Base-by-base conservation (phyloP, 2,888 invertebrate genomes). In the Tolmerus cingulatus region DNA sequence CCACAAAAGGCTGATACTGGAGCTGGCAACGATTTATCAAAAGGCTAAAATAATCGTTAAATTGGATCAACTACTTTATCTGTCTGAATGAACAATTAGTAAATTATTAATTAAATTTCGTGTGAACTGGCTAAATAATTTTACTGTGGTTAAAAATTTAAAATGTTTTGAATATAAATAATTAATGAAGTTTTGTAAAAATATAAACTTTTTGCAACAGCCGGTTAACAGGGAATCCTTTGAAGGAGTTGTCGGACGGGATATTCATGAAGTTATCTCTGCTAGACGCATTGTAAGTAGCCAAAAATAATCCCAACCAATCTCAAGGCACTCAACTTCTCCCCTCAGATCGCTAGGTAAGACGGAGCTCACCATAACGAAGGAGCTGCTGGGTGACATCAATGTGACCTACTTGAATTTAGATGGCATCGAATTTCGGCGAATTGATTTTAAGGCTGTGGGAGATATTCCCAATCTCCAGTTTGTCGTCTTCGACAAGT, bases 401-500 rank as follows among this genome's bases (percentile, higher is more conserved):
- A 92, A 92, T 89, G 90, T 92, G 34, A 91, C 92, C 2, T 92
- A 92, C 88, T 89, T 93, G 66, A 93, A 94, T 89, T 90, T 95
- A 37, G 93, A 94, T 86, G 94, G 93, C 4, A 94, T 95, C 30
- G 93, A 94, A 84, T 92, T 94, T 87, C 34, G 81, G n/a, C 57
- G 66, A 14, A 93, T 94, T 12, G 93, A 94, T 82, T 93, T 94
- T 74, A 91, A 92, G 34, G 92, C 94, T 43, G 94, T 95, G 87
- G 91, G 92, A 51, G 89, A 90, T 2, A 91, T 95, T 87, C 89
- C 89, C 5, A 92, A 92, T 14, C 91, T 95, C 30, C 93, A 94
- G 87, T 94, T 94, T 87, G 92, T 95, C 91, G 94, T 95, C 89
- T 95, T 95, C 89, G 94, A 94, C 89, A 94, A 94, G 76, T 95